Conservation (phyloP, 2,888 invertebrate genomes). For the Hirtodrosophila alboralis region DNA sequence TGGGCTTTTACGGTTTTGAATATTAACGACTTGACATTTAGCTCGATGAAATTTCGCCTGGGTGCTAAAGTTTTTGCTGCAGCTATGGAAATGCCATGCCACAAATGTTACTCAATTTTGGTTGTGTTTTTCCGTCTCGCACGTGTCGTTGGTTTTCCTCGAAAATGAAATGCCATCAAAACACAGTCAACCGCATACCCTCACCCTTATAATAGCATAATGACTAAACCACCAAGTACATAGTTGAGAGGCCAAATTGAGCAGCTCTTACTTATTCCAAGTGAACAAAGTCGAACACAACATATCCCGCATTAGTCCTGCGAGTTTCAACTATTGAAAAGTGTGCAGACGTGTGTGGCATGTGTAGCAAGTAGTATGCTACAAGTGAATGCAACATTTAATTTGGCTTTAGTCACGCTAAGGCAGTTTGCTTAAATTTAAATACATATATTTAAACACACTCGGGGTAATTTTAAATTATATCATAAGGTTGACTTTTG, state of each 20-base stretch:
- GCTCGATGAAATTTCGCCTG: slow-evolving; percentile 49
- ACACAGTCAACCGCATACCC: slow-evolving; percentile 18
- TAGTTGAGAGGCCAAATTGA: slow-evolving; percentile 72
- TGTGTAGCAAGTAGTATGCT: slow-evolving; percentile 1
- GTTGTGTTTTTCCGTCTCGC: slow-evolving; percentile 30
- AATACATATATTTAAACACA: slow-evolving; percentile 3
- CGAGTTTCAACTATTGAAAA: slow-evolving; percentile 36
- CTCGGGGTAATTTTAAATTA: too few species aligned
- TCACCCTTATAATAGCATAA: slow-evolving; percentile 66
- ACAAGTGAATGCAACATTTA: slow-evolving; percentile 5
- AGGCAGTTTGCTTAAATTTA: neutral
- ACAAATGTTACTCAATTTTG: slow-evolving; percentile 78
- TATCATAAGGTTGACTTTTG: too few species aligned
- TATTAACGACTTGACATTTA: slow-evolving; percentile 73
- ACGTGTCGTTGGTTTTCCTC: slow-evolving; percentile 34
- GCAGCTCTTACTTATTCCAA: slow-evolving; percentile 68
- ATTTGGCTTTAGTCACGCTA: neutral
- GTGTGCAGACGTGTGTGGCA: slow-evolving; percentile 3
- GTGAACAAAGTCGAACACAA: slow-evolving; percentile 44
- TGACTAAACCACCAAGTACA: slow-evolving; percentile 75
- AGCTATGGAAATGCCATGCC: too few species aligned
- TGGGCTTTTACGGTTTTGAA: slow-evolving; percentile 54
- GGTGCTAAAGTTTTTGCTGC: slow-evolving; percentile 46
- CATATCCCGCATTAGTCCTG: slow-evolving; percentile 10
- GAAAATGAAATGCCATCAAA: slow-evolving; percentile 50